A percentile compares a stretch with the other conserved stretches of the same genome.
These are phyloP conservation scores for Ectropis crepuscularia DNA, from an alignment of 2,888 invertebrate species.

Conservation along the genomic window DNA sequence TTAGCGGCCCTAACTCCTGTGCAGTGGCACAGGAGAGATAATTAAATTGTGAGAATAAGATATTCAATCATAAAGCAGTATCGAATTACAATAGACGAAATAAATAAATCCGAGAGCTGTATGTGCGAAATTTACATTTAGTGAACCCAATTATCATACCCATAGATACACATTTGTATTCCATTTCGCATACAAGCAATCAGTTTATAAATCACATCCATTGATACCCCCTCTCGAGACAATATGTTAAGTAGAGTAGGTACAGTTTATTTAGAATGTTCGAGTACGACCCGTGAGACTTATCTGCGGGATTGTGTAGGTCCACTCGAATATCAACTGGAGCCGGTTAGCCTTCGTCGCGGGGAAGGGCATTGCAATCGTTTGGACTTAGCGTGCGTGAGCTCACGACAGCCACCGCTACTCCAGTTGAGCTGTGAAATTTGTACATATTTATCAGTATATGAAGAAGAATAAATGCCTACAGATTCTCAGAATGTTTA, in stretches of 20 bases:
- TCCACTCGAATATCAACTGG: constrained; percentile 61
- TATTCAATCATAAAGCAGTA: not conserved
- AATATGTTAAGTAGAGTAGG: constrained; percentile 15
- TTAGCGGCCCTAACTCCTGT: constrained; percentile 41
- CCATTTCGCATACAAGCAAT: constrained; percentile 32
- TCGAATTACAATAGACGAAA: constrained; percentile 26
- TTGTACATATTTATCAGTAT: constrained; percentile 61
- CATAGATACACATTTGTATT: not conserved
- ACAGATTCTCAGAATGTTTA: not conserved
- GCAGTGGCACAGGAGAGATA: constrained; percentile 28
- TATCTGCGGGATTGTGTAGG: constrained; percentile 61
- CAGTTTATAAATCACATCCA: constrained; percentile 36
- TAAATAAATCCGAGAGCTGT: constrained; percentile 32
- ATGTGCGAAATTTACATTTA: constrained; percentile 18
- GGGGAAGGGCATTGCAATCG: constrained; percentile 57
- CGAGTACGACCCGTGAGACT: constrained; percentile 53
- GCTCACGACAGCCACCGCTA: constrained; percentile 59
- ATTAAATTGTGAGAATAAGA: not conserved
- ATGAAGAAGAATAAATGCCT: constrained; percentile 29
- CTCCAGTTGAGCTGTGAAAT: constrained; percentile 72
- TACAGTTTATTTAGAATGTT: constrained; percentile 37
- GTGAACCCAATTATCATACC: not conserved
- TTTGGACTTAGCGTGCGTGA: constrained; percentile 52
- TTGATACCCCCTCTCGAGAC: constrained; percentile 9
- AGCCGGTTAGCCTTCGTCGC: constrained; percentile 61